Base-by-base conservation (phyloP, 2,888 invertebrate species). In the Dinocampus coccinellae region DNA sequence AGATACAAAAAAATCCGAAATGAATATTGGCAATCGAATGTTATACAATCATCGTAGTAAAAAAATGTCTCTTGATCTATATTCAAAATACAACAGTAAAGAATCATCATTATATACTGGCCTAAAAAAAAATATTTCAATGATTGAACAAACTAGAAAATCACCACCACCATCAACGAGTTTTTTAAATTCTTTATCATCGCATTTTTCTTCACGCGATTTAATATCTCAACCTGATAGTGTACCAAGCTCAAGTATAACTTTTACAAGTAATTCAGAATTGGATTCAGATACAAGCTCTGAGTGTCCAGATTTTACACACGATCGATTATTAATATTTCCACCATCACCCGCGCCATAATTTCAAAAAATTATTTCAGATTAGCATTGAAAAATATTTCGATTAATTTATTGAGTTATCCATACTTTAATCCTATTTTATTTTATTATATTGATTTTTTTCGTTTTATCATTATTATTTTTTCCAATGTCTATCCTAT, bases 131-230 rank as follows among this genome's bases (percentile, higher is more conserved):
- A 84, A 83, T 1, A 81, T 83, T 42, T 82, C 85, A 0, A 64
- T 22, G 0, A 78, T 83, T 13, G 87, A 87, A 66, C 76, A 85
- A 0, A 83, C 81, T 55, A 84, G 85, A 1, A 88, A 89, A 75
- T 90, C 90, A 0, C 90, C 90, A 2, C 90, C 90, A 2, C 90
- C 90, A 1, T 90, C 90, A 72, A 90, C 88, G 72, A 90, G 90
- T 77, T 88, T 89, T 67, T 81, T 90, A n/a, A 90, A 90, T 74
- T 90, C 90, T 0, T 76, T 90, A n/a, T 90, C 90, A 20, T 90
- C 90, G 4, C 90, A 90, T 3, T 87, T 87, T 58, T 84, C 85
- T 0, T 85, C 87, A 42, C 79, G 84, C 24, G 79, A 86, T 60
- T 67, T 85, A 16, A 76, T 84, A 0, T 85, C 87, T 4, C 87